phyloP scores from a whole-genome alignment of 2,888 invertebrate genomes.

The Horisme vitalbata region DNA sequence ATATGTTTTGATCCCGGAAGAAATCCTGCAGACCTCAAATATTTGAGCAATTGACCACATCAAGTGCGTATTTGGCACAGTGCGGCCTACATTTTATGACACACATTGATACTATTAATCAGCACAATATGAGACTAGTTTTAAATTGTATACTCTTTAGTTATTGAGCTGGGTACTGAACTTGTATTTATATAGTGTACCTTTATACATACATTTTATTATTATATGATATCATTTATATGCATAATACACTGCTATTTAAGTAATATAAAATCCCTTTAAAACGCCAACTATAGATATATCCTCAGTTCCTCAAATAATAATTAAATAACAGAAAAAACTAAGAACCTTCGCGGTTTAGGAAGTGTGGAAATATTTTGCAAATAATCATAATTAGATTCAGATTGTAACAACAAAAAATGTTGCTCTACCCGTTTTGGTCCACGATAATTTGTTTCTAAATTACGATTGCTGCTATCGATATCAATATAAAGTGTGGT shows the following conservation, averaged over 20 bases:
- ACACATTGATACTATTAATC: slow-evolving; percentile 64
- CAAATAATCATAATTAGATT: slow-evolving; percentile 25
- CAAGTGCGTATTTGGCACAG: slow-evolving; percentile 41
- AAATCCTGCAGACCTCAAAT: slow-evolving; percentile 16
- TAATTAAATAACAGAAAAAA: too few relatives aligned
- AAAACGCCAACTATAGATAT: too few relatives aligned
- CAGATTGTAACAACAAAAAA: too few relatives aligned
- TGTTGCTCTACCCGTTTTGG: neutral
- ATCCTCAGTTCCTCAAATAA: too few relatives aligned
- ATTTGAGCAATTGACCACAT: slow-evolving; percentile 37
- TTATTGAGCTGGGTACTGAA: too few relatives aligned
- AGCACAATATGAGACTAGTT: slow-evolving; percentile 39
- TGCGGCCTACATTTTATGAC: slow-evolving; percentile 54
- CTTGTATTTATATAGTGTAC: too few relatives aligned
- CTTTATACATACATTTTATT: too few relatives aligned
- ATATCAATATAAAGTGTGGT: slow-evolving; percentile 41
- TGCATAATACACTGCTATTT: too few relatives aligned
- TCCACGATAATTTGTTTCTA: neutral
- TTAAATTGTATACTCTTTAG: slow-evolving; percentile 45
- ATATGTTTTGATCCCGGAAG: slow-evolving; percentile 23
- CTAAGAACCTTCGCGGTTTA: slow-evolving; percentile 1
- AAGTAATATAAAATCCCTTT: too few relatives aligned
- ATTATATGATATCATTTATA: too few relatives aligned
- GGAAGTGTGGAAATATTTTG: slow-evolving; percentile 17
- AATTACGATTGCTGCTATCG: slow-evolving; percentile 7